phyloP scores from a whole-genome alignment of 2,797 vertebrate species.

The Gymnoscopelus microlampas region DNA sequence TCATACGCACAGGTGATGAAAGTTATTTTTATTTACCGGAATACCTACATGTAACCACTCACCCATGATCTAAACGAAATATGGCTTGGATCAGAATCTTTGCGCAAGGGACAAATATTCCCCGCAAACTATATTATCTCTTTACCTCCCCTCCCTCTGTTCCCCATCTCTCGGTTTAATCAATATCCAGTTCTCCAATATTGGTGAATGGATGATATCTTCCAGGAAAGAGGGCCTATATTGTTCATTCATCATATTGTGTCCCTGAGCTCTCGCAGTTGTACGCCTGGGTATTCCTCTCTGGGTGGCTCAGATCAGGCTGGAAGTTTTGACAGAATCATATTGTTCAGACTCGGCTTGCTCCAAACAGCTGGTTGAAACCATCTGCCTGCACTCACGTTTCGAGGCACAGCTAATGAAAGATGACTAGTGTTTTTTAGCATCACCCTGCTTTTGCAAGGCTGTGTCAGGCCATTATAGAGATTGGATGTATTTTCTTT shows the following conservation, averaged over 20 bases:
- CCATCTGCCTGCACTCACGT: constrained; percentile 67
- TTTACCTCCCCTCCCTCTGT: constrained; percentile 1
- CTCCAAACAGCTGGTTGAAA: constrained; percentile 72
- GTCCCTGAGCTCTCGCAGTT: constrained; percentile 55
- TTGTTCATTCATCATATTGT: constrained; percentile 69
- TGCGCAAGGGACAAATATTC: no score
- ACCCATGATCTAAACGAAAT: no score
- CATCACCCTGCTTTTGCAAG: constrained; percentile 8
- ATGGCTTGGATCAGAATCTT: no score
- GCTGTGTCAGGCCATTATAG: constrained; percentile 51
- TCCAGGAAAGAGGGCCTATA: constrained; percentile 56
- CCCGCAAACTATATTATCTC: no score
- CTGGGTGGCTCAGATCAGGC: constrained; percentile 66
- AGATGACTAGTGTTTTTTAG: constrained; percentile 63
- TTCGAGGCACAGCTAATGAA: constrained; percentile 75
- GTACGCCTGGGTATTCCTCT: constrained; percentile 63
- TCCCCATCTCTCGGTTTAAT: constrained; percentile 23
- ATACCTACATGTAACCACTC: no score
- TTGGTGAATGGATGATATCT: constrained; percentile 42
- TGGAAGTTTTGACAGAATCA: constrained; percentile 61
- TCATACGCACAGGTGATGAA: constrained; percentile 88
- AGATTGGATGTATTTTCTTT: no score
- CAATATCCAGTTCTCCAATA: constrained; percentile 53
- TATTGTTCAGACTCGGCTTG: constrained; percentile 67
- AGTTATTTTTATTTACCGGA: no score